Conservation (phyloP, 2,113 vertebrate genomes). For the Eolophus roseicapilla region DNA sequence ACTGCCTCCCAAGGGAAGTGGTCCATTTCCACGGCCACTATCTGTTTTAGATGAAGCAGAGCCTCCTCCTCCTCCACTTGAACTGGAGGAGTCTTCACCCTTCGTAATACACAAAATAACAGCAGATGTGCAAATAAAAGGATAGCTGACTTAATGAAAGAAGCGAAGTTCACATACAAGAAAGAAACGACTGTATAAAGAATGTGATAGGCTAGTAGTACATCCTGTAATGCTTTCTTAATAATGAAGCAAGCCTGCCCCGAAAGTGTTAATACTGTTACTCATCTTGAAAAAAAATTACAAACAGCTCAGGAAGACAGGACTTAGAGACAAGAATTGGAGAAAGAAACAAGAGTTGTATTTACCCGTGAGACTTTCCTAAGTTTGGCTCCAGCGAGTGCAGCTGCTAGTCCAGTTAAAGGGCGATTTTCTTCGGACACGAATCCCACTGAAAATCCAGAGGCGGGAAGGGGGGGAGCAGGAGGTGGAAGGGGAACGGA, state of each 20-base stretch:
- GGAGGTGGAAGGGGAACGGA: conserved; percentile 83
- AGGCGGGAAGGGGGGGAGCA: conserved; percentile 88
- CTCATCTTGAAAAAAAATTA: background rate
- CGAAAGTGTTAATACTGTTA: background rate
- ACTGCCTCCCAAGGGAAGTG: conserved; percentile 84
- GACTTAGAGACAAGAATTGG: background rate
- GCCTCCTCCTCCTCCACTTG: conserved; percentile 69
- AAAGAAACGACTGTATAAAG: background rate
- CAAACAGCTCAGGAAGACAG: background rate
- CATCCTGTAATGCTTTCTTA: background rate
- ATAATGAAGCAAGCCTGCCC: background rate
- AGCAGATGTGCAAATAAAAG: background rate
- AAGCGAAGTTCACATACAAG: background rate
- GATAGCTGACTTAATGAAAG: background rate
- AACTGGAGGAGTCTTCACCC: conserved; percentile 83
- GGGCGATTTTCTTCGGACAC: conserved; percentile 85
- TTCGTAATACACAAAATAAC: conserved; percentile 61
- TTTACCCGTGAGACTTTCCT: conserved; percentile 94
- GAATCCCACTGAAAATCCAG: conserved; percentile 79
- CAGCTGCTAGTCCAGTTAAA: conserved; percentile 89
- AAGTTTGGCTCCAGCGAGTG: conserved; percentile 94
- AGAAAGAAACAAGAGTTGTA: background rate
- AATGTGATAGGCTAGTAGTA: background rate
- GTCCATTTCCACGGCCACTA: conserved; percentile 87
- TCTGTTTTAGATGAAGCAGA: conserved; percentile 84